Evolutionary conservation across 2,888 invertebrate genomes (phyloP), one percentile per base, ranked within the genome.

Genomic region (Caprella mutica): DNA sequence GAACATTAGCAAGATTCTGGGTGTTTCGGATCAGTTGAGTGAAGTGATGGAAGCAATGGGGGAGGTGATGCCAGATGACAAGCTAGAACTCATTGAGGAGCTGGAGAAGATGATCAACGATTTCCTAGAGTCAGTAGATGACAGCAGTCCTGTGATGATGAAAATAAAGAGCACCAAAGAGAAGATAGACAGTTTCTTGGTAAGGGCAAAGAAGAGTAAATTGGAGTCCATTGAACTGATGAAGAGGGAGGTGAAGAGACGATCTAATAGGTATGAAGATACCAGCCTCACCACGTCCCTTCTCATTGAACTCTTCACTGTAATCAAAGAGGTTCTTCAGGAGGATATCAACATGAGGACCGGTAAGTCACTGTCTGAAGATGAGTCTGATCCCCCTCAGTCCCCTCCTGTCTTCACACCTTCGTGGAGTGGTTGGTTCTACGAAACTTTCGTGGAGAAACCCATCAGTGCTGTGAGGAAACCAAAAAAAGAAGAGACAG

Each of bases 291-390:
- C 58, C 14, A 39, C 52, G 1, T 44, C 27, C 5, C 53, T 55
- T 8, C 52, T 64, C 5, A 42, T 53, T 23, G 27, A 46, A n/a
- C 42, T 64, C 9, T 56, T 64, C 33, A 42, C 53, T 17, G 58
- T 56, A 12, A 58, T 64, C 52, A 56, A 27, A 12, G 58, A 58
- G 38, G 58, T 64, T 19, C 51, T 64, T 21, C 52, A 61, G 40
- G 64, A 56, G 30, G 60, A 64, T 40, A 59, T 55, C 14, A 59
- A 59, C 52, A 57, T 63, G 56, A 54, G 57, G n/a, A 63, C 63
- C 12, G 63, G 63, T 21, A 57, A 57, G 53, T 52, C 53, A 2
- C 42, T 59, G 12, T 40, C 21, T 40, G 26, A 44, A 26, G 23
- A 24, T 12, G 44, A 44, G 44, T 3, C 26, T 24, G 44, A 44